phyloP scores from a whole-genome alignment of 2,113 vertebrate genomes.

The Eulemur macaco region DNA sequence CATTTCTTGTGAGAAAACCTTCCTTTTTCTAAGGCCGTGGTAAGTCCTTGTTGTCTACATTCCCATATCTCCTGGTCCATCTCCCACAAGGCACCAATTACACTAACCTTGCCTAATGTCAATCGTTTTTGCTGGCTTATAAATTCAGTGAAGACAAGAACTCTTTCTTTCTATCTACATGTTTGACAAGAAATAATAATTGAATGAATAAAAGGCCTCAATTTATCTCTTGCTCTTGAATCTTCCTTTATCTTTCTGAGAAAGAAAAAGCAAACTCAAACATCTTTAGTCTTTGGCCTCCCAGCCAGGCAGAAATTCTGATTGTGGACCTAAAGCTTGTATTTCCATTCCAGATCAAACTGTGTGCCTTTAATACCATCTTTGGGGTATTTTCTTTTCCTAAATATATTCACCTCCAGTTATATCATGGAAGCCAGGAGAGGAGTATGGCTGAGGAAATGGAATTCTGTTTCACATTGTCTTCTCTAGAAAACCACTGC shows the following conservation, averaged over 20 bases:
- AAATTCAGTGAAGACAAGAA: not conserved
- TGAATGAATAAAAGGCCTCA: not conserved
- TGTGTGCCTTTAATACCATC: not conserved
- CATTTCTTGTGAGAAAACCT: not conserved
- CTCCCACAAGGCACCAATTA: not conserved
- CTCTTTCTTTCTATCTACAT: not conserved
- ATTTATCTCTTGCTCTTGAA: not conserved
- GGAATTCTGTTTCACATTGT: not conserved
- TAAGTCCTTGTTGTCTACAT: not conserved
- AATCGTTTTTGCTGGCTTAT: not conserved
- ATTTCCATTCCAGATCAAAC: not conserved
- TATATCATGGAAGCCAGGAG: not conserved
- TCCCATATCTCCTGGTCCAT: not conserved
- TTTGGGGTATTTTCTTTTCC: not conserved
- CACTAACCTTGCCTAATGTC: not conserved
- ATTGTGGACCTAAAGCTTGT: not conserved
- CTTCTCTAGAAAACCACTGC: not conserved
- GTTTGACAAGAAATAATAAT: not conserved
- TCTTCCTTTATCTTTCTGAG: not conserved
- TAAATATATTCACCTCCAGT: not conserved
- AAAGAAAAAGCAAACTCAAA: not conserved
- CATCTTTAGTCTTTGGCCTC: not conserved
- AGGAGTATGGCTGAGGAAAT: not conserved
- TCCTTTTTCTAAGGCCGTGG: not conserved
- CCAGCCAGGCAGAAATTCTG: not conserved